Conservation (phyloP, 2,113 vertebrate species). For the Anoplopoma fimbria region DNA sequence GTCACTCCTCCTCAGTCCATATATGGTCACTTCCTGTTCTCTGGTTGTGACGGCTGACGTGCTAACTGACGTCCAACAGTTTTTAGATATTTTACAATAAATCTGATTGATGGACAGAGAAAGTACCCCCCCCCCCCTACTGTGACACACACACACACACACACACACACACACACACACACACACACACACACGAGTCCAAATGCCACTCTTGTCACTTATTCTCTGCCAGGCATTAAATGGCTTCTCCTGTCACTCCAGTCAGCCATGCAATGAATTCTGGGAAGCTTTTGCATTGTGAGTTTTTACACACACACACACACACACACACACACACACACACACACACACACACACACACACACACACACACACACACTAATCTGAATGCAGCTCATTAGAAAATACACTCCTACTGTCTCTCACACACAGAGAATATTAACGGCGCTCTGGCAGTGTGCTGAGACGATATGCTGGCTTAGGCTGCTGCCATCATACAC, state of each 20-base stretch:
- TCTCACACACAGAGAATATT: constrained; percentile 25
- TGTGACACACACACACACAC: neutral
- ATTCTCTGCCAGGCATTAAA: constrained; percentile 41
- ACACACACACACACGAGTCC: neutral
- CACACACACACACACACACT: constrained; percentile 11
- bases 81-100: too few relatives aligned
- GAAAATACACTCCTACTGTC: constrained; percentile 31
- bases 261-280: constrained; percentile 56
- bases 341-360: constrained; percentile 20
- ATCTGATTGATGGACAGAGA: too few relatives aligned
- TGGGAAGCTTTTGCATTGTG: constrained; percentile 23
- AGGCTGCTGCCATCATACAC: constrained; percentile 28
- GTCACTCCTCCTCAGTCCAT: too few relatives aligned
- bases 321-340: neutral
- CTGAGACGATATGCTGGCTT: constrained; percentile 52
- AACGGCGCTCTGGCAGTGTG: constrained; percentile 34
- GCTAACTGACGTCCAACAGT: too few relatives aligned
- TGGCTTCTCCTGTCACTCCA: constrained; percentile 55
- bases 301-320: neutral
- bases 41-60: too few relatives aligned
- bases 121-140: too few relatives aligned
- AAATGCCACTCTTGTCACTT: constrained; percentile 52
- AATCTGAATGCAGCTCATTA: constrained; percentile 62
- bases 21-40: too few relatives aligned
- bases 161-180: too few relatives aligned